Conservation (phyloP, 2,797 vertebrate genomes). For the Ctenosaura bakeri region DNA sequence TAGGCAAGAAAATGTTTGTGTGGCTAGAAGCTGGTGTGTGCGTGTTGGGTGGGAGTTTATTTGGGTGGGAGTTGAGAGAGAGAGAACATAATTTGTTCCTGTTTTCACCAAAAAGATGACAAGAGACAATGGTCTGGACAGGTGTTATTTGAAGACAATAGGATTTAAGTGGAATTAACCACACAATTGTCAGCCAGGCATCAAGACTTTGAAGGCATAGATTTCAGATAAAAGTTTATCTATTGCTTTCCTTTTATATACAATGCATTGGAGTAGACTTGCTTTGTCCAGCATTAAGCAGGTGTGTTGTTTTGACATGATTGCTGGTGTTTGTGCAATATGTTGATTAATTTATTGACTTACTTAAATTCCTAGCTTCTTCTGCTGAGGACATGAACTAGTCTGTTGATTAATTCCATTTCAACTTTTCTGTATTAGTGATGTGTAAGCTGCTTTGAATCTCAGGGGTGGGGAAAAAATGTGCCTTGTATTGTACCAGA, state of each 20-base stretch:
- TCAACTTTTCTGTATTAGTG: too few relatives aligned
- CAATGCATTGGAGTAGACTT: background rate
- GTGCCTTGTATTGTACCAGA: background rate
- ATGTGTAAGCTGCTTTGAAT: too few relatives aligned
- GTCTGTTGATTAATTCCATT: too few relatives aligned
- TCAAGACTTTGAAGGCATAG: background rate
- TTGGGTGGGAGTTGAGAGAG: background rate
- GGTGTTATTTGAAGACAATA: background rate
- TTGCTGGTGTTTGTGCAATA: background rate
- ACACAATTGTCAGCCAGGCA: background rate
- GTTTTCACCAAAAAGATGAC: background rate
- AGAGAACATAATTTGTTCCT: background rate
- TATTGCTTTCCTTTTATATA: constrained; percentile 1
- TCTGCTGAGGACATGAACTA: too few relatives aligned
- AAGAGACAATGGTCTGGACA: background rate
- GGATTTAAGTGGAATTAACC: background rate
- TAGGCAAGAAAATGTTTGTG: background rate
- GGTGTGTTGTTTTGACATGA: background rate
- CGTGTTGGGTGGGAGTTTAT: background rate
- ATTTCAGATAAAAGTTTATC: constrained; percentile 13
- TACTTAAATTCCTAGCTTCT: background rate
- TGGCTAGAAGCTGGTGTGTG: background rate
- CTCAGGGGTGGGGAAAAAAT: too few relatives aligned
- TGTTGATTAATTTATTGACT: background rate
- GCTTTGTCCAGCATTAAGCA: background rate